These are phyloP conservation scores for Chamaedrilus cognettii DNA, from an alignment of 2,888 invertebrate species.

Conservation along the genomic window DNA sequence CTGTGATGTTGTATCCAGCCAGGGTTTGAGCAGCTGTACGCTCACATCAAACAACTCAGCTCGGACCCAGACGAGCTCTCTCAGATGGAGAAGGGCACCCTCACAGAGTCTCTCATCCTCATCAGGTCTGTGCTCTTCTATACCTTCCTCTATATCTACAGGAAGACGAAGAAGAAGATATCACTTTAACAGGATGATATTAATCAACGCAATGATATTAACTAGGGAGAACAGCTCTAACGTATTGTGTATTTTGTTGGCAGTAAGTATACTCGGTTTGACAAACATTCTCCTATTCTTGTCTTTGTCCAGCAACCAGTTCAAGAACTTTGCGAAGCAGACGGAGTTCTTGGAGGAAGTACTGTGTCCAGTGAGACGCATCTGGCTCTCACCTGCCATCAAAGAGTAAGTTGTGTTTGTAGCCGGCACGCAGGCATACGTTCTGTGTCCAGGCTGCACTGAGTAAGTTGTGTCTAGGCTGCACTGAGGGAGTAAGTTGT, in stretches of 20 bases:
- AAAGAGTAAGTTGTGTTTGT: constrained; percentile 56
- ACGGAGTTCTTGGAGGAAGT: constrained; percentile 71
- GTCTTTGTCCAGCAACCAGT: constrained; percentile 69
- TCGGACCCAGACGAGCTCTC: constrained; percentile 71
- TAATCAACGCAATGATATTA: background rate
- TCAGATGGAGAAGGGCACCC: constrained; percentile 79
- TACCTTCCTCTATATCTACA: background rate
- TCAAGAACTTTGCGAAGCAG: constrained; percentile 81
- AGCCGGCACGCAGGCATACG: background rate
- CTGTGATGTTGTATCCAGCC: too few species aligned
- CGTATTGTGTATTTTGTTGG: too few species aligned
- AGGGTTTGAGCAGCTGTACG: constrained; percentile 82
- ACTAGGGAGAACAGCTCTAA: too few species aligned
- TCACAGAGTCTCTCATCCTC: constrained; percentile 64
- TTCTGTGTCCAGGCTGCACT: background rate
- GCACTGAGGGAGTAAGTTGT: too few species aligned
- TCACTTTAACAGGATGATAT: background rate
- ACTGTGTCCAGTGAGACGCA: constrained; percentile 65
- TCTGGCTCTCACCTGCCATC: constrained; percentile 53
- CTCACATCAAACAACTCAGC: constrained; percentile 73
- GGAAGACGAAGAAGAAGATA: background rate
- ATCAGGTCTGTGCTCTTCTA: constrained; percentile 46
- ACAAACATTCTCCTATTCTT: too few species aligned
- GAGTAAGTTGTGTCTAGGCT: too few species aligned
- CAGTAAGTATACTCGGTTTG: too few species aligned